phyloP scores from a whole-genome alignment of 2,888 invertebrate genomes.

The Parnassius apollo region DNA sequence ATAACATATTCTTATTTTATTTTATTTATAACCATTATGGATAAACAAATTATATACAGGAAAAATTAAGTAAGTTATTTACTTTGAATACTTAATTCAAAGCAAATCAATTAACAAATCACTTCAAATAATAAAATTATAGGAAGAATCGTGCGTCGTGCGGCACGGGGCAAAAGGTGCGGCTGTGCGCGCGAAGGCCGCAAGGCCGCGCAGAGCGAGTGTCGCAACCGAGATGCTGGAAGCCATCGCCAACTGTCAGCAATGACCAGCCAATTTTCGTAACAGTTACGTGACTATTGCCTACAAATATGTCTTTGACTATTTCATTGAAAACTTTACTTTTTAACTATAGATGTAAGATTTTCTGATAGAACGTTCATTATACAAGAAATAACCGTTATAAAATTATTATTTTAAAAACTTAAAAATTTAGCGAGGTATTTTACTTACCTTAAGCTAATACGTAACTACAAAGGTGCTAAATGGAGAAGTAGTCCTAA shows the following conservation, averaged over 20 bases:
- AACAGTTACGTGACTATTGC: constrained; percentile 19
- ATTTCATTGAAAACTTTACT: constrained; percentile 8
- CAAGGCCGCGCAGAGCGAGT: constrained; percentile 60
- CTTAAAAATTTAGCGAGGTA: too few species aligned
- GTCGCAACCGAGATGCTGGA: constrained; percentile 46
- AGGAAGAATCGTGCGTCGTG: constrained; percentile 34
- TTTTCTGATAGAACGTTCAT: too few species aligned
- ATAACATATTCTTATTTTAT: too few species aligned
- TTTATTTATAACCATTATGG: too few species aligned
- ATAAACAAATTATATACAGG: too few species aligned
- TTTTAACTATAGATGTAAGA: constrained; percentile 1
- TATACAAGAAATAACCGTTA: too few species aligned
- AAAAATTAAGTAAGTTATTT: neutral
- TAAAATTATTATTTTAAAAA: too few species aligned
- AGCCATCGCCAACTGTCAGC: constrained; percentile 16
- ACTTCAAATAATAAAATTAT: constrained; percentile 40
- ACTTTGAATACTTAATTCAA: neutral
- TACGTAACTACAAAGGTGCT: too few species aligned
- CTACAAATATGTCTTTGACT: neutral
- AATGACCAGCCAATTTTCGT: constrained; percentile 14
- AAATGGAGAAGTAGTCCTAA: too few species aligned
- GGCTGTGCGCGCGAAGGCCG: constrained; percentile 61
- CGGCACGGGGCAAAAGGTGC: constrained; percentile 60
- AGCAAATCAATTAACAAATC: neutral
- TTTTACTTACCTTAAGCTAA: too few species aligned